These are phyloP conservation scores for Isurus oxyrinchus DNA, from an alignment of 2,113 vertebrate genomes.

Conservation along the genomic window DNA sequence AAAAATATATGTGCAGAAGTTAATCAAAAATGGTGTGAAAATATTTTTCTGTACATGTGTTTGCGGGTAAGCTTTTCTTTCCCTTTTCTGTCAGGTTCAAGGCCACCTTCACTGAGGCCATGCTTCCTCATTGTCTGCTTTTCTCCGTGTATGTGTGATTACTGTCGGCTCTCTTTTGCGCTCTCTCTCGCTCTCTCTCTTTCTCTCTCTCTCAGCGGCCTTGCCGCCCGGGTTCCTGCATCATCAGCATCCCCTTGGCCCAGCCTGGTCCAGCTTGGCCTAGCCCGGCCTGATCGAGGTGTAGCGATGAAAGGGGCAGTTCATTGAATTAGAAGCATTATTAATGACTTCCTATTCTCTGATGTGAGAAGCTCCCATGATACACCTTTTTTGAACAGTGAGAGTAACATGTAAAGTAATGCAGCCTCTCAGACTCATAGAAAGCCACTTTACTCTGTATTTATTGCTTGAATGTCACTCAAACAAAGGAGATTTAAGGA, in stretches of 20 bases:
- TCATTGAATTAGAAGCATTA: neutral
- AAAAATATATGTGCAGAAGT: neutral
- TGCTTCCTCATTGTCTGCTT: no score
- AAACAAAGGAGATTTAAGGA: neutral
- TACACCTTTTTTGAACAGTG: neutral
- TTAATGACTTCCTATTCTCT: neutral
- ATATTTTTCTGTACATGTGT: neutral
- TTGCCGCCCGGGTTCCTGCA: no score
- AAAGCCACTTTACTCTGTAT: neutral
- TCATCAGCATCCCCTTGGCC: no score
- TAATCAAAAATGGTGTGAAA: neutral
- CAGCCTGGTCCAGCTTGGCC: no score
- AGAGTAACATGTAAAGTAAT: neutral
- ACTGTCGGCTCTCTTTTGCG: no score
- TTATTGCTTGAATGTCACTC: neutral
- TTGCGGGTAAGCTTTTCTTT: neutral
- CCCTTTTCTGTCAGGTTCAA: no score
- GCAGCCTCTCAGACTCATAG: neutral
- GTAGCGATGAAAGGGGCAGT: neutral
- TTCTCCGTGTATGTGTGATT: no score
- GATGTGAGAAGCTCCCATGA: neutral
- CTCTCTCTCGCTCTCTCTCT: no score
- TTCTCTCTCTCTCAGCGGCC: no score
- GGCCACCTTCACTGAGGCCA: no score
- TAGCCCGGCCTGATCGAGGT: no score